A percentile compares a stretch with the other conserved stretches of the same genome.
These are phyloP conservation scores for Theocolax elegans DNA, from an alignment of 1,140 invertebrate genomes.

Conservation along the genomic window DNA sequence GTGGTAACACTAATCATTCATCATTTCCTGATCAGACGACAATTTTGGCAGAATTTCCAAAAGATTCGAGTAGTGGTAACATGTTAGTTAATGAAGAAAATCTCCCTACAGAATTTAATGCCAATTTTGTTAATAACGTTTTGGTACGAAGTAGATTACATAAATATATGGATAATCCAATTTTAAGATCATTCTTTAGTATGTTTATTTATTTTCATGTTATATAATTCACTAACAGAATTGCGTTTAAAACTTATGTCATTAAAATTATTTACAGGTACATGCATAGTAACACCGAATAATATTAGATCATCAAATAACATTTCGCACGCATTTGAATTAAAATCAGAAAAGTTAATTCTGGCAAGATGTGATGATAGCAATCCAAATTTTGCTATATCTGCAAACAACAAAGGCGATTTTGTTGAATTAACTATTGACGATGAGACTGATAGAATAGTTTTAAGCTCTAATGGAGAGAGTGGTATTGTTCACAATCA, in stretches of 20 bases:
- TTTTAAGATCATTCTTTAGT: conserved; percentile 57
- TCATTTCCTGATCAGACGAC: conserved; percentile 47
- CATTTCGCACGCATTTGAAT: conserved; percentile 46
- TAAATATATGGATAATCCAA: conserved; percentile 56
- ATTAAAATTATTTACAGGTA: conserved; percentile 50
- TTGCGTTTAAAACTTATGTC: not conserved
- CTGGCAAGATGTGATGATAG: conserved; percentile 60
- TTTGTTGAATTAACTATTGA: conserved; percentile 56
- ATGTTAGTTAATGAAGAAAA: conserved; percentile 55
- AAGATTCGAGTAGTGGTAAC: conserved; percentile 52
- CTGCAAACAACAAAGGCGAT: conserved; percentile 47
- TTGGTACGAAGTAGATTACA: conserved; percentile 59
- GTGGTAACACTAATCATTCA: conserved; percentile 47
- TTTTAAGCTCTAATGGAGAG: conserved; percentile 51
- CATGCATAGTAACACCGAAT: conserved; percentile 56
- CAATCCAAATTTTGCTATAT: conserved; percentile 59
- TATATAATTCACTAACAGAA: not conserved
- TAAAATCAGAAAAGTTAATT: conserved; percentile 55
- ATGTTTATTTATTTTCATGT: conserved; percentile 37
- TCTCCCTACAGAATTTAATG: conserved; percentile 52
- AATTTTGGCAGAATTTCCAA: conserved; percentile 54
- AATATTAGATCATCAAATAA: conserved; percentile 57
- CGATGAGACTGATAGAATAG: conserved; percentile 58
- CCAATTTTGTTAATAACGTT: conserved; percentile 54
- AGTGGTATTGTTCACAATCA: conserved; percentile 57